Evolutionary conservation across 1,140 invertebrate species (phyloP).

Genomic region (Scaptomyza graminum): DNA sequence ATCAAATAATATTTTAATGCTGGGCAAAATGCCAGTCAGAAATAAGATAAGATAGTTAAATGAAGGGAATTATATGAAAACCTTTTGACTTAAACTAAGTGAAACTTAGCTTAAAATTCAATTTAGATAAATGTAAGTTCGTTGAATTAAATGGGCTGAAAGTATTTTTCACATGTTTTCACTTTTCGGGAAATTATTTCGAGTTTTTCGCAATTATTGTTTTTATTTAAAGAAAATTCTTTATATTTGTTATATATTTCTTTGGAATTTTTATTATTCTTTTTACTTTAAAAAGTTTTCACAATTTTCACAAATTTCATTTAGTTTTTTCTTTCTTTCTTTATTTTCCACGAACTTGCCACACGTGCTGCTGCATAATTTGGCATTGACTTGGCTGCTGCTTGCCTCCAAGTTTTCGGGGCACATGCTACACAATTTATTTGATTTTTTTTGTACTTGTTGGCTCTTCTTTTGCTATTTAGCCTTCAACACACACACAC

Average conservation of each 20-base stretch:
- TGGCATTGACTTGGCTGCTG: no score
- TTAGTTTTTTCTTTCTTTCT: not conserved
- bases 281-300: not conserved
- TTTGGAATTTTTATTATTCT: not conserved
- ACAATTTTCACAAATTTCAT: constrained; percentile 17
- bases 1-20: constrained; percentile 73
- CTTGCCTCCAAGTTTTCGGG: constrained; percentile 5
- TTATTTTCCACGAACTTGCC: constrained; percentile 41
- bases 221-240: not conserved
- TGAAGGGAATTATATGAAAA: constrained; percentile 8
- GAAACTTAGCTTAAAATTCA: constrained; percentile 12
- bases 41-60: constrained; percentile 40
- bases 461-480: constrained; percentile 66
- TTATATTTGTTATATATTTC: not conserved
- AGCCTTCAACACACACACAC: constrained; percentile 75
- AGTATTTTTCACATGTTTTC: not conserved
- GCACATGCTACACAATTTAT: constrained; percentile 30
- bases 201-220: not conserved
- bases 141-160: constrained; percentile 15
- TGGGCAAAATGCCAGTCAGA: constrained; percentile 14
- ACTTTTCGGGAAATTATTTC: not conserved
- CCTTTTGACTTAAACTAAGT: not conserved
- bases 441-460: constrained; percentile 63
- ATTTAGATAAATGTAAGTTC: constrained; percentile 28
- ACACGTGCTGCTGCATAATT: constrained; percentile 46